phyloP scores from a whole-genome alignment of 2,888 invertebrate genomes.

The Holacanthella duospinosa region DNA sequence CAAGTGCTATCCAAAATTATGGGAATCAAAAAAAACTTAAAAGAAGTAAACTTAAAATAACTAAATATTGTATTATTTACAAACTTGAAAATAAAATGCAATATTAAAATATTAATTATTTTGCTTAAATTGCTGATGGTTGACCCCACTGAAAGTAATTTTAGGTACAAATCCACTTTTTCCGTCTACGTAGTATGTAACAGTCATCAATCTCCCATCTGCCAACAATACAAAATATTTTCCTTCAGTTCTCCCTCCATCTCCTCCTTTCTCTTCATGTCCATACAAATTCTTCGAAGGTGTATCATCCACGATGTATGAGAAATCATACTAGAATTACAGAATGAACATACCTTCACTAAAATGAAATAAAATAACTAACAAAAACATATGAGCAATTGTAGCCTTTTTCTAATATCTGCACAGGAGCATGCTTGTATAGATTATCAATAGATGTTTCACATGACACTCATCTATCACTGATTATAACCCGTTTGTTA shows the following conservation, averaged over 20 bases:
- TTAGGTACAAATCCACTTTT: slow-evolving; percentile 62
- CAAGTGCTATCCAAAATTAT: too few relatives aligned
- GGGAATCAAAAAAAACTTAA: too few relatives aligned
- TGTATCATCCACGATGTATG: slow-evolving; percentile 62
- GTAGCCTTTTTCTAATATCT: background rate
- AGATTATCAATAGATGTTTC: too few relatives aligned
- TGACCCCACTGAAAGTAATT: slow-evolving; percentile 56
- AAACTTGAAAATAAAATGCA: too few relatives aligned
- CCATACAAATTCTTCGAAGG: slow-evolving; percentile 58
- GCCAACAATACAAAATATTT: slow-evolving; percentile 58
- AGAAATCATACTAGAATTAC: slow-evolving; percentile 55
- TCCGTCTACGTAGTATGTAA: slow-evolving; percentile 59
- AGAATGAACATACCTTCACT: background rate
- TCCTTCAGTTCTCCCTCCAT: slow-evolving; percentile 50
- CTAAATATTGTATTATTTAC: too few relatives aligned
- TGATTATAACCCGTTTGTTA: too few relatives aligned
- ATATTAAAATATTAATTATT: too few relatives aligned
- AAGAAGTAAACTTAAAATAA: too few relatives aligned
- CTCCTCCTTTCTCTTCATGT: slow-evolving; percentile 48
- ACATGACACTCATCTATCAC: too few relatives aligned
- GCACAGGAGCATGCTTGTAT: too few relatives aligned
- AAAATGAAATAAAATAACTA: background rate
- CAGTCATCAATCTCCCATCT: slow-evolving; percentile 61
- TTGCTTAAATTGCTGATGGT: too few relatives aligned
- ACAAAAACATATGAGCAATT: background rate